phyloP scores from a whole-genome alignment of 2,113 vertebrate species.

The Tupaia tana region DNA sequence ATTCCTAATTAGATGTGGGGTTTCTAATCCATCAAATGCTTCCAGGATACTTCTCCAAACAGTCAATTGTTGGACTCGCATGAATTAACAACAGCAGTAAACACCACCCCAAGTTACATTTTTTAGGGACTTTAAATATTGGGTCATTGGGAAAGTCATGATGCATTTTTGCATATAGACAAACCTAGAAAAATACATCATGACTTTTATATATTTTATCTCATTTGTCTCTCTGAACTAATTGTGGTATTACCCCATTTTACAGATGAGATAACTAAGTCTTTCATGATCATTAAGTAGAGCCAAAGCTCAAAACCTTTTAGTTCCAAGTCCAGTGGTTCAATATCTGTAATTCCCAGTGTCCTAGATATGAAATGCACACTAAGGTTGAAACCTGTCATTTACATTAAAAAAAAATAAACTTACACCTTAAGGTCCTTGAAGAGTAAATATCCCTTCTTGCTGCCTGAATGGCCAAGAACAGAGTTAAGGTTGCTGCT shows the following conservation, averaged over 20 bases:
- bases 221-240: slow-evolving; percentile 25
- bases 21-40: neutral
- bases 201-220: neutral
- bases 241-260: neutral
- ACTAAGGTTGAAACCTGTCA: neutral
- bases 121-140: neutral
- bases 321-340: neutral
- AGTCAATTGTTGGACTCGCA: neutral
- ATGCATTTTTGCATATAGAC: too few species aligned
- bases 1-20: slow-evolving; percentile 19
- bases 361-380: neutral
- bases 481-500: neutral
- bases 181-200: too few species aligned
- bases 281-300: neutral
- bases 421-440: neutral
- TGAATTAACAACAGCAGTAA: neutral
- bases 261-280: neutral
- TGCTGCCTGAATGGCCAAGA: neutral
- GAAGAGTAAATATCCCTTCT: neutral
- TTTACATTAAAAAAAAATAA: neutral
- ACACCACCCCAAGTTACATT: neutral
- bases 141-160: too few species aligned
- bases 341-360: neutral
- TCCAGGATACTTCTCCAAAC: neutral
- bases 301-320: neutral